Percentiles rank a stretch among this genome's conserved stretches.
Conservation (phyloP, 2,797 vertebrate genomes). For the Anabas testudineus region DNA sequence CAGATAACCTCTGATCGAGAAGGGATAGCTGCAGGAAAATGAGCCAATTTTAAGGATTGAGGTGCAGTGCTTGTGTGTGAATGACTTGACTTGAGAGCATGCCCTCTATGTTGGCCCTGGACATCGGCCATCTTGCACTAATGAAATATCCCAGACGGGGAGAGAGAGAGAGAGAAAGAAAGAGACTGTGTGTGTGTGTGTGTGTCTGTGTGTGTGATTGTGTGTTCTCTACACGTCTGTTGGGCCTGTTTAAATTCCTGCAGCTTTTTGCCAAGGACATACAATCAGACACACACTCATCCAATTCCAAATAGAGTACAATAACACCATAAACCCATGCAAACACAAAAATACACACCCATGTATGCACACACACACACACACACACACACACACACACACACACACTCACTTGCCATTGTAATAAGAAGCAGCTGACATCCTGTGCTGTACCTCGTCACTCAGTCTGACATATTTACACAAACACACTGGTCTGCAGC, state of each 20-base stretch:
- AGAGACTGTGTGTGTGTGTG: neutral
- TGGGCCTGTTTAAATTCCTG: conserved; percentile 49
- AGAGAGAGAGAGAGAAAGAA: neutral
- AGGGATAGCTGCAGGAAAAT: conserved; percentile 40
- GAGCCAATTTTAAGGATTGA: conserved; percentile 49
- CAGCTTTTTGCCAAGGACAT: conserved; percentile 62
- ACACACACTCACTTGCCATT: conserved; percentile 9
- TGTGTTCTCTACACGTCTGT: conserved; percentile 9
- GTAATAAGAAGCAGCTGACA: conserved; percentile 52
- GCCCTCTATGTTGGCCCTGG: conserved; percentile 65
- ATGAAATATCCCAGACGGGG: conserved; percentile 73
- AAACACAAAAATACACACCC: conserved; percentile 44
- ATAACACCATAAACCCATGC: conserved; percentile 25
- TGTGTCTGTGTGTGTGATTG: conserved; percentile 12
- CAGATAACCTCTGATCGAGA: conserved; percentile 62
- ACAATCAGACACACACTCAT: conserved; percentile 37
- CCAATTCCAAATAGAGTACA: conserved; percentile 31
- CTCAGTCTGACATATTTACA: conserved; percentile 66
- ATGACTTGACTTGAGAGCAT: conserved; percentile 56
- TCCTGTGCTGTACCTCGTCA: conserved; percentile 51
- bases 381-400: conserved; percentile 7
- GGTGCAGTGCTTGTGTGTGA: conserved; percentile 45
- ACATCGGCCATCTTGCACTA: conserved; percentile 63
- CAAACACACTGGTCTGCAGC: conserved; percentile 51
- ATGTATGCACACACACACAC: neutral